Evolutionary conservation across 2,113 vertebrate genomes (phyloP), one percentile per base, ranked within the genome.

Genomic region (Pelodiscus sinensis): DNA sequence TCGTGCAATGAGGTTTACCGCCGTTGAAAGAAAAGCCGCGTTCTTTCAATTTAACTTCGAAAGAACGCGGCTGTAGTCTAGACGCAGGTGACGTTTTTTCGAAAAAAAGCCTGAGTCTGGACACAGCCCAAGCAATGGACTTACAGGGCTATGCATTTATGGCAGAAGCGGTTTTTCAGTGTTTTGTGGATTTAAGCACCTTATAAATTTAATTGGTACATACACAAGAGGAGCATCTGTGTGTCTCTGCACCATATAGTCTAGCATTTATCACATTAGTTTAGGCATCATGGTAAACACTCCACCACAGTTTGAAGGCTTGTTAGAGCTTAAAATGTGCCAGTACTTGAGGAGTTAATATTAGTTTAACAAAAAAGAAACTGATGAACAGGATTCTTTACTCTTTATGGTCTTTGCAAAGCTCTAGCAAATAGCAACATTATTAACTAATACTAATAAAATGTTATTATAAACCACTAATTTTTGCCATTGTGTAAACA

Each of bases 361-460:
- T 73, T 21, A 73, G 19, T 55, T 87, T 27, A 86, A 27, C 31
- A n/a, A 68, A 38, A 51, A 87, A 35, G 77, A 62, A 79, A 86
- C 35, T 58, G 52, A 35, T 65, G 77, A 51, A 38, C 21, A 22
- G 9, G 38, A 75, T 75, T 75, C 35, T 75, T 93, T 85, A 24
- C 91, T 91, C 89, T 87, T n/a, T 82, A 73, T 88, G 65, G 16
- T 84, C 55, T 93, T 73, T 84, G 80, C 57, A 25, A 62, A 91
- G 91, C 88, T 93, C 86, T 90, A 85, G 84, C 84, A 91, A 96
- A 93, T 35, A 82, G 52, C 4, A 15, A 52, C 84, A 88, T 91
- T 96, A 93, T 91, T 10, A 4, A 94, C 65, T 52, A 85, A 95
- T 96, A 92, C 93, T n/a, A 87, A 86, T 57, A 87, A 87, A 90